Percentiles rank a stretch among this genome's conserved stretches.
Conservation (phyloP, 1,140 invertebrate genomes). For the Campodea augens region DNA sequence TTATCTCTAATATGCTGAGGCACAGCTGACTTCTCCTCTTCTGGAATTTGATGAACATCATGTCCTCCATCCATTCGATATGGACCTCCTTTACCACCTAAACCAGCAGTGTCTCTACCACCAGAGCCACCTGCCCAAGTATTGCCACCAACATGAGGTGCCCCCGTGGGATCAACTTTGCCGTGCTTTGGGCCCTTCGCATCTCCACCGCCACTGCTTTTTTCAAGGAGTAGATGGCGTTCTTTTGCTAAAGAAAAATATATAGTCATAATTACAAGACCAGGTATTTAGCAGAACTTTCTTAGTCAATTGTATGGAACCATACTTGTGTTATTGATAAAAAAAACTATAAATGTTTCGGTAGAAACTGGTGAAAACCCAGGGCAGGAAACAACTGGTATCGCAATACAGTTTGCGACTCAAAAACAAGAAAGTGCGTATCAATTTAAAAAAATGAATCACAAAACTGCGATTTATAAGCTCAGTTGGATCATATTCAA, state of each 20-base stretch:
- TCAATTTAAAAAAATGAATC: no score
- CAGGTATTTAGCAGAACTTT: background rate
- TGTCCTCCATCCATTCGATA: conserved; percentile 84
- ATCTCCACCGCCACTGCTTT: conserved; percentile 46
- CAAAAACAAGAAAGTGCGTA: no score
- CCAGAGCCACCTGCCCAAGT: conserved; percentile 92
- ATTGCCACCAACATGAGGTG: conserved; percentile 87
- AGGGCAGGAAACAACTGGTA: no score
- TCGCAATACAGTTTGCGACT: no score
- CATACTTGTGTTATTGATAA: no score
- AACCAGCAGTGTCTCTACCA: conserved; percentile 76
- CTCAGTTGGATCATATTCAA: no score
- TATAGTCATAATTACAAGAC: background rate
- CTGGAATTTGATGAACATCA: conserved; percentile 65
- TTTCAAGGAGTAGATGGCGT: conserved; percentile 50
- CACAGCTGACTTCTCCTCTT: conserved; percentile 74
- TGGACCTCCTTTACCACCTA: conserved; percentile 80
- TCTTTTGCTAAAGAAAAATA: conserved; percentile 29
- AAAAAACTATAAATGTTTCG: no score
- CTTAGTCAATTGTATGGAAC: background rate
- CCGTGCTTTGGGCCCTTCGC: conserved; percentile 74
- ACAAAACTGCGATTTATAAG: no score
- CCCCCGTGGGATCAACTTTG: conserved; percentile 68
- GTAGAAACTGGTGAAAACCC: no score
- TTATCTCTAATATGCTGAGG: conserved; percentile 74